Evolutionary conservation across 2,113 vertebrate genomes (phyloP).

Genomic region (Neoarius graeffei): DNA sequence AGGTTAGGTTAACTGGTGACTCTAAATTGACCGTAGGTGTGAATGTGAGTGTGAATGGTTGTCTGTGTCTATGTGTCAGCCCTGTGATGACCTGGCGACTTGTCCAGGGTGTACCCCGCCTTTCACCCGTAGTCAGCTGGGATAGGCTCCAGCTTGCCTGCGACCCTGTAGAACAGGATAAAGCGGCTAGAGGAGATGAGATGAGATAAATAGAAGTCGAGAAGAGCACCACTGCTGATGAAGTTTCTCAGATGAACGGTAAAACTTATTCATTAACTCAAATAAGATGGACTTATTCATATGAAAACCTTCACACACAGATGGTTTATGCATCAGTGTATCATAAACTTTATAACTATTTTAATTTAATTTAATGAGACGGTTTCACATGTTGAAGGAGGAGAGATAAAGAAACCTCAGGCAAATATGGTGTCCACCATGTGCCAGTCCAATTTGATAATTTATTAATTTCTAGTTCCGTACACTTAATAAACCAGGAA

Average conservation of each 20-base stretch:
- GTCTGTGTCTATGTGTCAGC: too few relatives aligned
- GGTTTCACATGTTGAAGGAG: not conserved
- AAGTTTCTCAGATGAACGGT: not conserved
- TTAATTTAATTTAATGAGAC: not conserved
- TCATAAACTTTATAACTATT: not conserved
- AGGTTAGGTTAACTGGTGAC: too few relatives aligned
- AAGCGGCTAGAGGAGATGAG: too few relatives aligned
- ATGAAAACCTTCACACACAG: not conserved
- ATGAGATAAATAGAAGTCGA: not conserved
- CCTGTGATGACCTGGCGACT: too few relatives aligned
- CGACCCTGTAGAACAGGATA: too few relatives aligned
- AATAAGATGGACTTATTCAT: not conserved
- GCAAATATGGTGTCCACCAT: slow-evolving; percentile 5
- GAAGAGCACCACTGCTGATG: not conserved
- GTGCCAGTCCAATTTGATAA: slow-evolving; percentile 21
- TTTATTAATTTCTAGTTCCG: not conserved
- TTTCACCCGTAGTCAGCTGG: too few relatives aligned
- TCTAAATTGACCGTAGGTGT: too few relatives aligned
- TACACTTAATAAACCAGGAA: not conserved
- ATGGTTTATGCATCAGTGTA: not conserved
- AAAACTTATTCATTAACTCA: not conserved
- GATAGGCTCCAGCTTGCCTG: too few relatives aligned
- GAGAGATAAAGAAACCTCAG: slow-evolving; percentile 15
- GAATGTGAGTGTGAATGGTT: too few relatives aligned
- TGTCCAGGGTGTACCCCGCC: too few relatives aligned